A percentile compares a stretch with the other conserved stretches of the same genome.
These are phyloP conservation scores for Opisthocomus hoazin DNA, from an alignment of 2,113 vertebrate genomes.

Conservation along the genomic window DNA sequence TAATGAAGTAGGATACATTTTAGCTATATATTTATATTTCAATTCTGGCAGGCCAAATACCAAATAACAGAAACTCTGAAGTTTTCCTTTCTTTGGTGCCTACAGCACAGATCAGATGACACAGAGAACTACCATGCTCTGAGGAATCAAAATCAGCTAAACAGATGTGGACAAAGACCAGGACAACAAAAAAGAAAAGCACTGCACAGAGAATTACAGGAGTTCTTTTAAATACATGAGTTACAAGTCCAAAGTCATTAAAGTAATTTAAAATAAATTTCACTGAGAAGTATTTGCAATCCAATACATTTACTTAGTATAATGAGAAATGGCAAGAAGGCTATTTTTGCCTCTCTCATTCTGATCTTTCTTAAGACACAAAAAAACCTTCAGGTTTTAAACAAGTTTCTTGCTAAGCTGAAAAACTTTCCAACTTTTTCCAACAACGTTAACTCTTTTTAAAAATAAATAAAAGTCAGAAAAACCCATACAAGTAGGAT, in stretches of 20 bases:
- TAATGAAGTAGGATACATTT: not conserved
- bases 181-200: not conserved
- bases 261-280: not conserved
- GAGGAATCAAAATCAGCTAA: not conserved
- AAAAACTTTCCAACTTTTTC: not conserved
- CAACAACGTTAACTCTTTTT: fast-evolving
- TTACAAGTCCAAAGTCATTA: not conserved
- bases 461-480: fast-evolving
- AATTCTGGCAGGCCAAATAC: not conserved
- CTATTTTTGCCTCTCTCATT: not conserved
- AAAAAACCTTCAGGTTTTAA: not conserved
- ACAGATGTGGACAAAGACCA: not conserved
- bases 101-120: fast-evolving
- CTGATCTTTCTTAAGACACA: not conserved
- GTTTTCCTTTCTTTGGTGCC: not conserved
- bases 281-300: not conserved
- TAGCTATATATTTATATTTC: not conserved
- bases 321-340: not conserved
- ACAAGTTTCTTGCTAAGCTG: not conserved
- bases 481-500: fast-evolving
- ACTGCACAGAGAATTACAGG: not conserved
- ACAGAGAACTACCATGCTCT: not conserved
- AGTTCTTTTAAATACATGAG: not conserved
- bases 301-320: not conserved
- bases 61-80: not conserved